Evolutionary conservation across 2,888 invertebrate species (phyloP), one percentile per base, ranked within the genome.

Genomic region (Melieria omissa): DNA sequence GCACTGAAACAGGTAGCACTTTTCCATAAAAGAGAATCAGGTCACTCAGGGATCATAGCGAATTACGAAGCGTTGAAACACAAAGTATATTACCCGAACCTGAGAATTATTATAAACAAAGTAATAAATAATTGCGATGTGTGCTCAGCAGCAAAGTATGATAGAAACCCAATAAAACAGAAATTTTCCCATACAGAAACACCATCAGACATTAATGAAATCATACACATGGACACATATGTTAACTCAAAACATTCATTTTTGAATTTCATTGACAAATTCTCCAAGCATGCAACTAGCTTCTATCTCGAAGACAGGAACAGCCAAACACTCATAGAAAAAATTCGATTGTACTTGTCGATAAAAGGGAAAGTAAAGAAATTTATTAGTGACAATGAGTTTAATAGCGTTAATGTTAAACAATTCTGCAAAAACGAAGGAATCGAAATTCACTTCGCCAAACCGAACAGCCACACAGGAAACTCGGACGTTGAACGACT

Each of bases 81-180:
- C 49, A 71, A 75, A 71, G 65, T 73, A 47, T 71, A 72, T 67
- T 65, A 71, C 49, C 74, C 73, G 9, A 65, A 77, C 5, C 42
- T 77, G 42, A 71, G 55, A 60, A 62, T 44, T 47, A 14, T 67
- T 45, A 71, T 74, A 65, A 70, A 74, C 14, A 74, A 74, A 60
- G 66, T 75, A n/a, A 65, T 76, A 9, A 78, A 75, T 55, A 77
- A 73, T 65, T 75, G 76, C 16, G 73, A 76, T 10, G 54, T 67
- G 9, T 73, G 73, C 64, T 44, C 45, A 41, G 58, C 68, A 45
- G 68, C 55, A 12, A 76, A 78, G 65, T 76, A 76, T 63, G 76
- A 75, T 12, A 42, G 71, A 9, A 73, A 71, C 1, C 72, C 72
- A n/a, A 70, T 75, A 0, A 72, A 73, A 66, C 41, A 61, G 10